Conservation (phyloP, 1,140 invertebrate species). For the Sycophila sp. region DNA sequence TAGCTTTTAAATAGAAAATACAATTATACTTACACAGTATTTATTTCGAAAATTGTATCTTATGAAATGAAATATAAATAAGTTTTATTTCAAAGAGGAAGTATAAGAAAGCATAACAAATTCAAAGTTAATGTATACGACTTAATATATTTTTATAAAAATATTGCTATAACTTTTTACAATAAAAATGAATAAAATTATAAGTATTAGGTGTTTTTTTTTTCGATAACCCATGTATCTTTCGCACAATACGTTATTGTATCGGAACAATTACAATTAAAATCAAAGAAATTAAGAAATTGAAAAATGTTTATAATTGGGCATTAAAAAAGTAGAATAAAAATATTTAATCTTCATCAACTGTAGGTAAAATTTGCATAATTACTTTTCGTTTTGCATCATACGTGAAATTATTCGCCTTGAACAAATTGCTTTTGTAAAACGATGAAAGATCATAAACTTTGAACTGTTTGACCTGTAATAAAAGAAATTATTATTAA, state of each 20-base stretch:
- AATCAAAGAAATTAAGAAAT: neutral
- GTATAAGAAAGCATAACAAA: too few species aligned
- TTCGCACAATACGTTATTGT: neutral
- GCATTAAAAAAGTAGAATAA: conserved; percentile 4
- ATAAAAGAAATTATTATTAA: conserved; percentile 48
- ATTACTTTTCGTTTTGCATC: conserved; percentile 87
- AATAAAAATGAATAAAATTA: neutral
- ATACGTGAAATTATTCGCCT: conserved; percentile 88
- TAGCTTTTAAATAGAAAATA: too few species aligned
- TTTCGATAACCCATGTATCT: neutral
- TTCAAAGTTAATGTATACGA: too few species aligned
- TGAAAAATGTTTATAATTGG: neutral
- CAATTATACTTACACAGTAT: too few species aligned
- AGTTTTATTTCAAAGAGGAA: too few species aligned
- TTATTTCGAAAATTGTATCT: too few species aligned
- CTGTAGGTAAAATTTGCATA: conserved; percentile 77
- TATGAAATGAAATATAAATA: too few species aligned
- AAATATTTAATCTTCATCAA: conserved; percentile 43
- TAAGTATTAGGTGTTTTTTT: conserved; percentile 37
- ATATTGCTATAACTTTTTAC: conserved; percentile 12
- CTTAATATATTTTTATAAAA: conserved; percentile 18
- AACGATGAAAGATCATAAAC: conserved; percentile 91
- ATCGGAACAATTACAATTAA: neutral
- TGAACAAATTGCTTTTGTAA: conserved; percentile 92
- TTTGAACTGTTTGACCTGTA: conserved; percentile 90